Evolutionary conservation across 2,113 vertebrate genomes (phyloP).

Genomic region (Actenoides lindsayi): DNA sequence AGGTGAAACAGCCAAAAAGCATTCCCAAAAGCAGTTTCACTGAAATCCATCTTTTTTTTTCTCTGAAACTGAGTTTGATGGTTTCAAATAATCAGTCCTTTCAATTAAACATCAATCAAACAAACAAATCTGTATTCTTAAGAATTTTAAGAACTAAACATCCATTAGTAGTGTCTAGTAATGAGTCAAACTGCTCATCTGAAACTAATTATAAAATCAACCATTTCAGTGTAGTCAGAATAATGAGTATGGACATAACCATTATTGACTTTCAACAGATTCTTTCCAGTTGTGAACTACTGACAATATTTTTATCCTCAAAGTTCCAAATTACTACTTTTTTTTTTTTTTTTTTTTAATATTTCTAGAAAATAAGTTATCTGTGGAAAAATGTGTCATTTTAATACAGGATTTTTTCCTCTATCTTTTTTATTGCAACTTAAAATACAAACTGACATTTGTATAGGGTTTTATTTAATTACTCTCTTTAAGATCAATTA

Average conservation of each 20-base stretch:
- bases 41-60: background rate
- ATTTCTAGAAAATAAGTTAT: background rate
- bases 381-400: background rate
- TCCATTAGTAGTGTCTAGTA: background rate
- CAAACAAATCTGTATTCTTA: accelerated
- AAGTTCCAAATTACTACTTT: background rate
- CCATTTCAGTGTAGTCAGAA: background rate
- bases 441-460: background rate
- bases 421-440: background rate
- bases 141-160: background rate
- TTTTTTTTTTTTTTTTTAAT: too few species aligned
- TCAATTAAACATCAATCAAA: background rate
- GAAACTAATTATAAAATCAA: background rate
- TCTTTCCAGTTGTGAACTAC: background rate
- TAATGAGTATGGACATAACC: background rate
- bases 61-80: background rate
- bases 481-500: background rate
- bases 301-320: background rate
- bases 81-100: background rate
- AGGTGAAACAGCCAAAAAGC: background rate
- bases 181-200: background rate
- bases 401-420: background rate
- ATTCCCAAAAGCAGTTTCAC: background rate
- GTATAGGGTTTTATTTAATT: background rate
- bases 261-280: background rate